Evolutionary conservation across 2,888 invertebrate species (phyloP), one percentile per base, ranked within the genome.

Genomic region (Cryptus armator): DNA sequence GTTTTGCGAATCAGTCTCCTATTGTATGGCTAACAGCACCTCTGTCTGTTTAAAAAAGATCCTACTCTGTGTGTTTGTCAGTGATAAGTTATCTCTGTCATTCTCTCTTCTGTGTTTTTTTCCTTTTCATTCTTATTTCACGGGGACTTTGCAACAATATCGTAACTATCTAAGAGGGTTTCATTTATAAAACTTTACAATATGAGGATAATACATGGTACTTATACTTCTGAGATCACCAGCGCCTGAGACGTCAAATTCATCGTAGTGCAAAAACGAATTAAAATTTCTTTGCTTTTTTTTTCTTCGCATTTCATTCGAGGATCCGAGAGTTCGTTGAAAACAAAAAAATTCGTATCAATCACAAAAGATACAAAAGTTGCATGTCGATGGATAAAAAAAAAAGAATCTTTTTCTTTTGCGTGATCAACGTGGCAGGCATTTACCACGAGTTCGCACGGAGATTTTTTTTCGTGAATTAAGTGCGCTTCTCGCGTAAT

Each of bases 1-100:
- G 83, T 86, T 87, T 85, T 72, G 86, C 86, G 84, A 86, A 87
- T 86, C 86, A 87, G 86, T 87, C 86, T 87, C 82, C 83, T 83
- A 56, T 81, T 83, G 80, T 87, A 81, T 85, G 86, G 86, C 86
- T 86, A 85, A 79, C 75, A 62, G 37, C 83, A 64, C 64, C 53
- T 81, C 44, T 48, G 70, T 81, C 67, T 74, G 78, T 43, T 76
- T 67, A 74, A 81, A 83, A 74, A 83, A 75, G 66, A 75, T 72
- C 16, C 68, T 74, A 62, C 43, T 53, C 59, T 64, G 64, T 44
- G 44, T 44, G 16, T 43, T 83, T 70, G 51, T 59, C 71, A 70
- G 48, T 75, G 51, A 75, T 66, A 67, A 72, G 77, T 83, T 66
- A 44, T 53, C 16, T 32, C 32, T 56, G 48, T 24, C 9, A 46